These are phyloP conservation scores for Acronicta aceris DNA, from an alignment of 2,888 invertebrate species.

Conservation along the genomic window DNA sequence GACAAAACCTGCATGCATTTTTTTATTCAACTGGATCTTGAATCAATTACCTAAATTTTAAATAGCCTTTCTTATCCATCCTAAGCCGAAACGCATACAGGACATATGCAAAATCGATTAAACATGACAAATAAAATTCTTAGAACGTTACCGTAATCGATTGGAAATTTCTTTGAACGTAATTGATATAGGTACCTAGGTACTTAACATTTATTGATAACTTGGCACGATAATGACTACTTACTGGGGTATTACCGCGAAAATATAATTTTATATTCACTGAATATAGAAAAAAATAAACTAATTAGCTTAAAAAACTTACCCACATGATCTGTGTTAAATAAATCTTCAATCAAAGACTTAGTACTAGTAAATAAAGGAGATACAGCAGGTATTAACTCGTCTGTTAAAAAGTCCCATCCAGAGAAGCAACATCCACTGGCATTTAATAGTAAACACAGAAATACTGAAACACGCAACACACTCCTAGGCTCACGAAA, in stretches of 20 bases:
- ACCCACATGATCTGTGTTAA: slow-evolving; percentile 66
- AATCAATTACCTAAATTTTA: no score
- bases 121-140: no score
- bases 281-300: not conserved
- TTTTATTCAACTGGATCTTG: no score
- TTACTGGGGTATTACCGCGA: no score
- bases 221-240: slow-evolving; percentile 14
- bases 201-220: slow-evolving; percentile 12
- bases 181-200: no score
- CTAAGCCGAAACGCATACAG: no score
- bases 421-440: slow-evolving; percentile 72
- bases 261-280: slow-evolving; percentile 3
- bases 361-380: slow-evolving; percentile 74
- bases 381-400: slow-evolving; percentile 71
- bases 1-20: no score
- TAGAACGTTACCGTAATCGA: slow-evolving; percentile 17
- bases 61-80: no score
- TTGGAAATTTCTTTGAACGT: slow-evolving; percentile 34
- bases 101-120: not conserved
- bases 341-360: slow-evolving; percentile 69
- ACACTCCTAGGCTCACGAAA: slow-evolving; percentile 57
- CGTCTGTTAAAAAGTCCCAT: slow-evolving; percentile 76
- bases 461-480: slow-evolving; percentile 59
- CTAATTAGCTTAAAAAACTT: slow-evolving; percentile 50
- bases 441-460: slow-evolving; percentile 63